Percentiles rank a stretch among this genome's conserved stretches.
These are phyloP conservation scores for Panagrolaimus sp. DNA, from an alignment of 1,140 invertebrate species.

Conservation along the genomic window DNA sequence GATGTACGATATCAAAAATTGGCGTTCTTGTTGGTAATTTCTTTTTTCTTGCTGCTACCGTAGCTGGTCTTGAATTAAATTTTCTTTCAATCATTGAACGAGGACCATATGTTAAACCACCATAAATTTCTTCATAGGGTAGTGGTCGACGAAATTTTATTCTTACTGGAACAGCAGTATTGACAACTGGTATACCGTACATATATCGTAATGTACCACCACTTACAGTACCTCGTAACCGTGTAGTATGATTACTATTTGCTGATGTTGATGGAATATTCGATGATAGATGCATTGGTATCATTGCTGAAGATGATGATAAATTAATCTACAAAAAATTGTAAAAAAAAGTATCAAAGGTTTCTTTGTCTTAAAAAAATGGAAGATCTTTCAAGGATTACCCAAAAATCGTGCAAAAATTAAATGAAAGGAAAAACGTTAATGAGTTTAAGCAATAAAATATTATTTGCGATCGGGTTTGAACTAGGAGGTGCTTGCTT, in stretches of 20 bases:
- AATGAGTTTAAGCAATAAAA: too few relatives aligned
- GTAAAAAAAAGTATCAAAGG: too few relatives aligned
- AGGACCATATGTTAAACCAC: background rate
- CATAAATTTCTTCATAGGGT: background rate
- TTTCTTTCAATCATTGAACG: background rate
- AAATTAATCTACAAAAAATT: too few relatives aligned
- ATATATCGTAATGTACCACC: background rate
- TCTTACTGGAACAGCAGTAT: background rate
- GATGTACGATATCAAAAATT: too few relatives aligned
- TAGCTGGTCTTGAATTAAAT: constrained; percentile 4
- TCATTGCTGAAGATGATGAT: background rate
- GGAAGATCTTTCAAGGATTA: too few relatives aligned
- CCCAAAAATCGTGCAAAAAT: too few relatives aligned
- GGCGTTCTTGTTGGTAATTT: too few relatives aligned
- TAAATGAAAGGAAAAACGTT: too few relatives aligned
- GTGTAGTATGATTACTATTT: background rate
- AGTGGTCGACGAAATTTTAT: background rate
- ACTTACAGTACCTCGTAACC: constrained; percentile 3
- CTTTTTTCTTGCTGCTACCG: background rate
- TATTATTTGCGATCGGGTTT: too few relatives aligned
- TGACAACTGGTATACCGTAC: background rate
- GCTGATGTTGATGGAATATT: constrained; percentile 6
- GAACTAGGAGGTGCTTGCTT: too few relatives aligned
- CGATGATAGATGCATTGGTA: constrained; percentile 14
- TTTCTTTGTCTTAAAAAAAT: too few relatives aligned